Evolutionary conservation across 1,140 invertebrate genomes (phyloP).

Genomic region (Muscidifurax raptorellus): DNA sequence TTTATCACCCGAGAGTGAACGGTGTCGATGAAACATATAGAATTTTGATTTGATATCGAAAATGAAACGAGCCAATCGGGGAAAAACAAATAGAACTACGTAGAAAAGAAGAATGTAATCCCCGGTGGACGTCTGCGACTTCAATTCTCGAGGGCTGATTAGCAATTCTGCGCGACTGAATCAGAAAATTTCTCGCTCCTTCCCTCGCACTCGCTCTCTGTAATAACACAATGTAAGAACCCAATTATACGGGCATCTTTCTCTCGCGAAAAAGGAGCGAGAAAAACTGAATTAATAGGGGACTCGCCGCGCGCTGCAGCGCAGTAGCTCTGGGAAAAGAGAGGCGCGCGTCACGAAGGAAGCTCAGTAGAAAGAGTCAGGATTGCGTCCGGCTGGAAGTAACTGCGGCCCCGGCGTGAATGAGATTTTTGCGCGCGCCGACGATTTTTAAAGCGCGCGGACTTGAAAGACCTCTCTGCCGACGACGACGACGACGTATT

Average conservation of each 20-base stretch:
- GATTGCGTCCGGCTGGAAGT: conserved; percentile 30
- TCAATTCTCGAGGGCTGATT: background rate
- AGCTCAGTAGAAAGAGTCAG: conserved; percentile 39
- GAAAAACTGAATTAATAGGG: background rate
- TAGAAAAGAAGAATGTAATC: background rate
- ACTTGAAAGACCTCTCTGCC: background rate
- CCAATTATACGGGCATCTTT: background rate
- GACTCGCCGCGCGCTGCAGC: background rate
- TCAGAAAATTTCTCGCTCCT: background rate
- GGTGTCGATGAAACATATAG: too few species aligned
- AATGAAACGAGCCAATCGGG: background rate
- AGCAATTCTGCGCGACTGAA: background rate
- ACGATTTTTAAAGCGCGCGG: conserved; percentile 36
- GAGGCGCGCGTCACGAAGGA: background rate
- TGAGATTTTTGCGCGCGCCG: conserved; percentile 25
- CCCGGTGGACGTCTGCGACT: background rate
- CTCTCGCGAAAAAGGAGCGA: background rate
- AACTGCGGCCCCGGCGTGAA: background rate
- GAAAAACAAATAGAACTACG: background rate
- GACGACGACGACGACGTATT: background rate
- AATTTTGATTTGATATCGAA: background rate
- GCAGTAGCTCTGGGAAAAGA: background rate
- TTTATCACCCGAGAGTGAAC: too few species aligned
- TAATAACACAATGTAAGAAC: background rate
- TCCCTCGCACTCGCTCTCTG: background rate